A percentile compares a stretch with the other conserved stretches of the same genome.
These are phyloP conservation scores for Passer domesticus DNA, from an alignment of 2,113 vertebrate genomes.

Conservation along the genomic window DNA sequence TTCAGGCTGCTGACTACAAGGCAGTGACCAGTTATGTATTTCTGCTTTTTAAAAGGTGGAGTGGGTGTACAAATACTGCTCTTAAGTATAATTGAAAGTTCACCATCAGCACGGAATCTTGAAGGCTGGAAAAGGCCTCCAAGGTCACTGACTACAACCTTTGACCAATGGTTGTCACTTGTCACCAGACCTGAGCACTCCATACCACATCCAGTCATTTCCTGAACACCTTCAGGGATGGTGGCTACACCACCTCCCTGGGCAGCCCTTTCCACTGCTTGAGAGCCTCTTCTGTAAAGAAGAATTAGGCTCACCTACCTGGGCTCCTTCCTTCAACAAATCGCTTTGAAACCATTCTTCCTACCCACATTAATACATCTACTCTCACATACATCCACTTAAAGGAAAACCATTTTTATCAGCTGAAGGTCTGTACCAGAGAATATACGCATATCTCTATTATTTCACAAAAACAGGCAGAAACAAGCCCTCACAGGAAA, in stretches of 20 bases:
- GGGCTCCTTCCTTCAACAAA: neutral
- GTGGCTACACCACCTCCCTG: neutral
- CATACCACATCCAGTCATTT: neutral
- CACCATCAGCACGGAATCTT: neutral
- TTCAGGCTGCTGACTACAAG: too few species aligned
- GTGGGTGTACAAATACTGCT: neutral
- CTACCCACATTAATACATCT: neutral
- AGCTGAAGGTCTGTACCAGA: rapidly evolving
- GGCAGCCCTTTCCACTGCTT: neutral
- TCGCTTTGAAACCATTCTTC: neutral
- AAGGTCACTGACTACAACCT: neutral
- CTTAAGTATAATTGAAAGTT: neutral
- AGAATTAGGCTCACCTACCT: neutral
- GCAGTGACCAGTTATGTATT: rapidly evolving
- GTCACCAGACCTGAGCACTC: neutral
- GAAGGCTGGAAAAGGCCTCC: neutral
- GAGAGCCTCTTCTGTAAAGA: neutral
- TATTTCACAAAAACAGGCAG: rapidly evolving
- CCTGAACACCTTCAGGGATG: neutral
- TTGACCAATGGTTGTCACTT: neutral
- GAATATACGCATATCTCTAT: rapidly evolving
- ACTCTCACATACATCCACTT: neutral
- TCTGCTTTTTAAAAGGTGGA: neutral
- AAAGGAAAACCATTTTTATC: neutral
- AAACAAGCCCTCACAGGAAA: neutral